Evolutionary conservation across 2,113 vertebrate species (phyloP).

Genomic region (Hippocampus zosterae): DNA sequence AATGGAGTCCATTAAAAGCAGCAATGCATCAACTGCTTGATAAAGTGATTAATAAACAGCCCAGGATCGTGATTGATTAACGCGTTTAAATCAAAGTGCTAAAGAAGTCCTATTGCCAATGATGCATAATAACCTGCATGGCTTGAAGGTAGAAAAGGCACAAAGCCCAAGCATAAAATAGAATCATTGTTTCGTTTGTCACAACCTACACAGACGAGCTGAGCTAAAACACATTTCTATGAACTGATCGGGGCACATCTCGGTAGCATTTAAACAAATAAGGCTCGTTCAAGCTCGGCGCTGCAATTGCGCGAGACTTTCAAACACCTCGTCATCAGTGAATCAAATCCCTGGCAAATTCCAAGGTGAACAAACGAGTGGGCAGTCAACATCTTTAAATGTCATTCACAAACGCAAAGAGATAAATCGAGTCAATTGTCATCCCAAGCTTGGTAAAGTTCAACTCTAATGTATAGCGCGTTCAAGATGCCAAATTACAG

Average conservation of each 20-base stretch:
- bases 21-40: slow-evolving; percentile 99
- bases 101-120: slow-evolving; percentile 86
- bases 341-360: slow-evolving; percentile 68
- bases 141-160: slow-evolving; percentile 60
- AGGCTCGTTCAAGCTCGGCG: slow-evolving; percentile 47
- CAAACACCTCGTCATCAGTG: slow-evolving; percentile 66
- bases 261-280: slow-evolving; percentile 44
- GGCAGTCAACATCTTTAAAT: slow-evolving; percentile 74
- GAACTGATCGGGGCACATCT: background rate
- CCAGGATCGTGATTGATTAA: slow-evolving; percentile 98
- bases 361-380: slow-evolving; percentile 63
- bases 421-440: slow-evolving; percentile 71
- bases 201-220: slow-evolving; percentile 4
- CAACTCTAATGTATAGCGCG: slow-evolving; percentile 73
- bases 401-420: slow-evolving; percentile 77
- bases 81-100: slow-evolving; percentile 99
- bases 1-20: slow-evolving; percentile 99
- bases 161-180: background rate
- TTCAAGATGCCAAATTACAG: slow-evolving; percentile 68
- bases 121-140: slow-evolving; percentile 78
- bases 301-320: slow-evolving; percentile 43
- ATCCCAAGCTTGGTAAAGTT: slow-evolving; percentile 67
- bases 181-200: slow-evolving; percentile 24
- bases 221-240: slow-evolving; percentile 5
- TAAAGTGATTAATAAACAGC: slow-evolving; percentile 99